These are phyloP conservation scores for Pristionchus pacificus DNA, from an alignment of 1,140 invertebrate genomes.

Conservation along the genomic window DNA sequence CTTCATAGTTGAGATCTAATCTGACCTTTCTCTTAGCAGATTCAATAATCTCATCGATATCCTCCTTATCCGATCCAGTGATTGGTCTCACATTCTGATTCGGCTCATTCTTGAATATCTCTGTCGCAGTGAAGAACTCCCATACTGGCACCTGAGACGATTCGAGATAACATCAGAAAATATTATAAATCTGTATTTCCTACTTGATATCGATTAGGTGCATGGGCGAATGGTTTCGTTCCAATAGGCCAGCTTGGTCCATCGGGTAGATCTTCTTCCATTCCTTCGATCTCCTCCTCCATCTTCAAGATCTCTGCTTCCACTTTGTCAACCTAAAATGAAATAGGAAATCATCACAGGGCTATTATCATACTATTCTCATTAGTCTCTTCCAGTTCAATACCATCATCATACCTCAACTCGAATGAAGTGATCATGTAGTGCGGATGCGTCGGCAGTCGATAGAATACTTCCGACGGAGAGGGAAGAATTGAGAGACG, in stretches of 20 bases:
- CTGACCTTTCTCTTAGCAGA: conserved; percentile 36
- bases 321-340: conserved; percentile 8
- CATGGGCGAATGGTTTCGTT: conserved; percentile 27
- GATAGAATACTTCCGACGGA: conserved; percentile 51
- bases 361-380: no score
- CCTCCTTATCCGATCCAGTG: conserved; percentile 43
- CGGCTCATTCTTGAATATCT: conserved; percentile 53
- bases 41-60: conserved; percentile 43
- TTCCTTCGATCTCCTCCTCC: conserved; percentile 36
- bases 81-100: conserved; percentile 46
- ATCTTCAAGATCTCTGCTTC: conserved; percentile 18
- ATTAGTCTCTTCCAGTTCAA: no score
- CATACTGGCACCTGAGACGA: conserved; percentile 43
- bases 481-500: conserved; percentile 45
- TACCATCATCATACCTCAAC: conserved; percentile 41
- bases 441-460: conserved; percentile 44
- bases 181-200: conserved; percentile 1
- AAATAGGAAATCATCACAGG: conserved; percentile 1
- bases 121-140: conserved; percentile 51
- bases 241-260: conserved; percentile 44
- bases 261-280: conserved; percentile 15
- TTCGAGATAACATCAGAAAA: conserved; percentile 1
- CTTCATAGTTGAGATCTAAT: conserved; percentile 6
- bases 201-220: conserved; percentile 52
- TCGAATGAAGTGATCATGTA: conserved; percentile 50